These are phyloP conservation scores for Gymnoscopelus microlampas DNA, from an alignment of 2,797 vertebrate species.

Conservation along the genomic window DNA sequence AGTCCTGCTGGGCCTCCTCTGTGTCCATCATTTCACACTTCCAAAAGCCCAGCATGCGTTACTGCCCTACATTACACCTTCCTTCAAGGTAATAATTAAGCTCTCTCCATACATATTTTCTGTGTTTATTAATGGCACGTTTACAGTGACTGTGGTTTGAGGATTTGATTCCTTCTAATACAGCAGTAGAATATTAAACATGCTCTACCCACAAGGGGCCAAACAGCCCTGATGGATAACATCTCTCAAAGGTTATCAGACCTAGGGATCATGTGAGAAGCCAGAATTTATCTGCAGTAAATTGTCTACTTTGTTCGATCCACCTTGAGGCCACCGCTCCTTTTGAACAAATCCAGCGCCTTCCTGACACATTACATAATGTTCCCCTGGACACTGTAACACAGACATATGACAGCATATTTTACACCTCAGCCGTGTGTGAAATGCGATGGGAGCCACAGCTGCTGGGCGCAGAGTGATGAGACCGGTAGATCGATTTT, in stretches of 20 bases:
- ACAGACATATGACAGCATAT: constrained; percentile 31
- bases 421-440: constrained; percentile 17
- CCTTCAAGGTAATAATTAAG: constrained; percentile 24
- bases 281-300: constrained; percentile 17
- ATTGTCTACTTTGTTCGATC: constrained; percentile 21
- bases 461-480: constrained; percentile 20
- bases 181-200: constrained; percentile 8
- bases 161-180: constrained; percentile 24
- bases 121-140: background rate
- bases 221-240: background rate
- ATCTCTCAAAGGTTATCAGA: constrained; percentile 26
- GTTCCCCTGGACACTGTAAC: constrained; percentile 31
- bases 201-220: background rate
- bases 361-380: constrained; percentile 11
- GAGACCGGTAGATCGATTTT: constrained; percentile 45
- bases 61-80: constrained; percentile 39
- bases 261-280: constrained; percentile 10
- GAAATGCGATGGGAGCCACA: constrained; percentile 27
- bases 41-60: constrained; percentile 55
- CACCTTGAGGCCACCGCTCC: background rate
- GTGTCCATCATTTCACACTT: constrained; percentile 55
- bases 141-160: constrained; percentile 30
- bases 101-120: constrained; percentile 6
- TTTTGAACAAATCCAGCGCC: constrained; percentile 2
- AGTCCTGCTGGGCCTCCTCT: constrained; percentile 60